Evolutionary conservation across 2,113 vertebrate species (phyloP).

Genomic region (Otus sunia): DNA sequence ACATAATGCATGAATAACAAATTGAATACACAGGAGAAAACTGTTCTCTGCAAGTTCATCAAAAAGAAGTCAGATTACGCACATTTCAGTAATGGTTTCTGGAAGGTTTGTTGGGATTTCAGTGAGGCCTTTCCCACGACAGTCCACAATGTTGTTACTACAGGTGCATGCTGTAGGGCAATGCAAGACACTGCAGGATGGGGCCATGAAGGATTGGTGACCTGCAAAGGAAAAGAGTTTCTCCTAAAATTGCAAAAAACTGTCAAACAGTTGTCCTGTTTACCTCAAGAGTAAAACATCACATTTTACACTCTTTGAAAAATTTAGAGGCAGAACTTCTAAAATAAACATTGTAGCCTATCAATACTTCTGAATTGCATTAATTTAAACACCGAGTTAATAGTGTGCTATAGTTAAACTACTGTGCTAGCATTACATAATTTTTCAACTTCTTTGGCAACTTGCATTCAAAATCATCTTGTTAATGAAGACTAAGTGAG

Average conservation of each 20-base stretch:
- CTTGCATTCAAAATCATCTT: background rate
- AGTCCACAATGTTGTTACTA: slow-evolving; percentile 98
- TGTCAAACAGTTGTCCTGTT: background rate
- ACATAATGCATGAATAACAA: background rate
- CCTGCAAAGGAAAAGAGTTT: slow-evolving; percentile 73
- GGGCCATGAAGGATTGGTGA: slow-evolving; percentile 86
- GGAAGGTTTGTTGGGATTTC: slow-evolving; percentile 97
- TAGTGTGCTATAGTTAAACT: background rate
- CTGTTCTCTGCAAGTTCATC: background rate
- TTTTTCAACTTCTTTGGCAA: background rate
- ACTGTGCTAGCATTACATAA: background rate
- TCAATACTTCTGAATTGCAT: background rate
- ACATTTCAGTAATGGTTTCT: slow-evolving; percentile 99
- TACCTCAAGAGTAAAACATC: background rate
- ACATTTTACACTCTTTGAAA: background rate
- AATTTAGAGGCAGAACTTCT: background rate
- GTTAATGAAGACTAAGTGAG: background rate
- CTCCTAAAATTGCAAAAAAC: background rate
- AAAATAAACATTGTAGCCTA: background rate
- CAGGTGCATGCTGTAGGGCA: slow-evolving; percentile 94
- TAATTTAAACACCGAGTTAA: background rate
- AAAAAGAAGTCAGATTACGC: slow-evolving; percentile 45
- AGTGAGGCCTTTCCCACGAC: slow-evolving; percentile 91
- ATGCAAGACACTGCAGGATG: slow-evolving; percentile 94
- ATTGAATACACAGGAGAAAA: background rate